Base-by-base conservation (phyloP, 2,113 vertebrate genomes). In the Cryptomyrus ogoouensis region DNA sequence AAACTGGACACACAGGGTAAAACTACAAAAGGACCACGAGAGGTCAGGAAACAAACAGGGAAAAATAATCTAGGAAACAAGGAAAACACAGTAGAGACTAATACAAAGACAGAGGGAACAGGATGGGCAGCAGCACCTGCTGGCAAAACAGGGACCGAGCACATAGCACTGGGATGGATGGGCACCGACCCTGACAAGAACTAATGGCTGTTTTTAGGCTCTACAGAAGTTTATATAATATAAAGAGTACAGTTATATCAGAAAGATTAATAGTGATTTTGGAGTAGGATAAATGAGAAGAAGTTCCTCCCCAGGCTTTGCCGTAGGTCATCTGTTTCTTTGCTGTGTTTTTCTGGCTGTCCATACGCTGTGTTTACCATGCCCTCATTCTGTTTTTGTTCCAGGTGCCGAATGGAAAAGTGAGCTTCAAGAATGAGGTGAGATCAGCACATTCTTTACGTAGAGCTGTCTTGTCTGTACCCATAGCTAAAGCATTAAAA, bases 381-480 rank as follows among this genome's bases (percentile, higher is more conserved):
- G 24, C 21, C 3, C 17, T 10, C 44, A 80, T 15, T 83, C 17
- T 7, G 88, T 52, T 83, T 88, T 92, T 91, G 91, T 86, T 91
- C 66, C 56, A 96, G 96, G 95, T 95, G 87, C 91, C 92, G 17
- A 7, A 44, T 47, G 94, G 94, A 3, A 17, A 8, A 13, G 83
- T 77, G 1, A 47, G 24, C 8, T 74, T 19, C 88, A 93, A 80
- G 83, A 93, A 91, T 66, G 90, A 96, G 95, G 96, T 96, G 85
- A 91, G 90, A 74, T 46, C 19, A 84, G 53, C 17, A 49, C 46
- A 12, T 35, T 44, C 31, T 27, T 39, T 2, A 83, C 3, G 44
- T 21, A 12, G 21, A 21, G 77, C 15, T 10, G 17, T 47, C 17
- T 84, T 44, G 19, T 46, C 39, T 21, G 19, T 84, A 47, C 44